Evolutionary conservation across 1,140 invertebrate species (phyloP), one percentile per base, ranked within the genome.

Genomic region (Drosophila serrata): DNA sequence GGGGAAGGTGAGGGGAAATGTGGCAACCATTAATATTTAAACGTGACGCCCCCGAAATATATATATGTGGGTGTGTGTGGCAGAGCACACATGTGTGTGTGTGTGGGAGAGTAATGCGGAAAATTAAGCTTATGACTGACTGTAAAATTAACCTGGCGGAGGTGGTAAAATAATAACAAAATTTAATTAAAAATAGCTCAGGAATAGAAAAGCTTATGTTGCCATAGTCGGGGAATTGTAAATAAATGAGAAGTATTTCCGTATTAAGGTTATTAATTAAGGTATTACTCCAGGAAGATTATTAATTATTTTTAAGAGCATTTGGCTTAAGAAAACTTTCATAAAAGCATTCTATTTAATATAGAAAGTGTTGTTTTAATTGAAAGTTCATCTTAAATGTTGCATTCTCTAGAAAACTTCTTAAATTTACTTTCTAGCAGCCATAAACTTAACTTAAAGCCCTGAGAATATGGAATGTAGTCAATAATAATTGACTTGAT

Each of bases 11-110:
- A 6, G 7, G 49, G 22, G 22, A 59, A 58, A 40, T 78, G 64
- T 48, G 63, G 73, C 57, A 84, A 78, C 77, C 81, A 84, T 80
- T 79, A 85, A 84, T 84, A 84, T 85, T 76, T 80, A 79, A 82
- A 56, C 75, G 46, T 78, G 59, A 55, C 61, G 43, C 37, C 56
- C 53, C 29, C 19, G 43, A 45, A 55, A 56, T 74, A n/a, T n/a
- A n/a, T n/a, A n/a, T n/a, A n/a, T n/a, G n/a, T n/a, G n/a, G n/a
- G 53, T 45, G 48, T 37, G 48, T 58, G 76, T 79, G 76, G 22
- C 77, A 15, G 53, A 11, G 17, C 49, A 15, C 17, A 2, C 49
- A 35, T 31, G 29, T 67, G 46, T 29, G 58, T 58, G 53, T 15
- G 48, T 11, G 37, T 39, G 53, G 4, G 42, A 27, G 33, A 55